phyloP scores from a whole-genome alignment of 2,113 vertebrate species.

The Myotis lucifugus region DNA sequence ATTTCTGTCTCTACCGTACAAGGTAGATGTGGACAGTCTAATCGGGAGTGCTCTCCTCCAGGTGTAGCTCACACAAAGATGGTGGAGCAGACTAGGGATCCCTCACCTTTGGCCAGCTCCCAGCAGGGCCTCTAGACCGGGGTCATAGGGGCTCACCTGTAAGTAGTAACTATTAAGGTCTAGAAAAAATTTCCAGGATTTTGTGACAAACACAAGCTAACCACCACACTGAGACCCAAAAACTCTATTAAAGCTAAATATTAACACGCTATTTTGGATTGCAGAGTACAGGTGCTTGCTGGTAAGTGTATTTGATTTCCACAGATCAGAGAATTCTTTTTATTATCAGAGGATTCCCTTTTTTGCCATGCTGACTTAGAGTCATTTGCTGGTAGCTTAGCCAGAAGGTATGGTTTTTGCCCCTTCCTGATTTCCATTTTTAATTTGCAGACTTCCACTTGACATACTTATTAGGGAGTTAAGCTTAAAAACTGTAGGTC shows the following conservation, averaged over 20 bases:
- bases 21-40: neutral
- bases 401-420: conserved; percentile 44
- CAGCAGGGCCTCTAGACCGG: neutral
- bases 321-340: conserved; percentile 17
- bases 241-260: neutral
- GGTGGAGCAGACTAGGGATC: neutral
- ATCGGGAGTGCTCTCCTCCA: neutral
- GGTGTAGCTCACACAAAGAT: neutral
- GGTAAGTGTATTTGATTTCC: conserved; percentile 38
- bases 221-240: neutral
- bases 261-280: conserved; percentile 10
- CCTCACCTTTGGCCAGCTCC: neutral
- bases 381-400: conserved; percentile 14
- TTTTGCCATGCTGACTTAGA: neutral
- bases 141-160: neutral
- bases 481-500: neutral
- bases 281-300: neutral
- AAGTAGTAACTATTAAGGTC: neutral
- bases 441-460: conserved; percentile 44
- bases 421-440: conserved; percentile 43
- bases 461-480: conserved; percentile 1
- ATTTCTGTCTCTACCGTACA: neutral
- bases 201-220: neutral
- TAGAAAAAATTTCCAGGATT: neutral
- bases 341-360: neutral